phyloP scores from a whole-genome alignment of 2,113 vertebrate genomes.

The Oenanthe melanoleuca region DNA sequence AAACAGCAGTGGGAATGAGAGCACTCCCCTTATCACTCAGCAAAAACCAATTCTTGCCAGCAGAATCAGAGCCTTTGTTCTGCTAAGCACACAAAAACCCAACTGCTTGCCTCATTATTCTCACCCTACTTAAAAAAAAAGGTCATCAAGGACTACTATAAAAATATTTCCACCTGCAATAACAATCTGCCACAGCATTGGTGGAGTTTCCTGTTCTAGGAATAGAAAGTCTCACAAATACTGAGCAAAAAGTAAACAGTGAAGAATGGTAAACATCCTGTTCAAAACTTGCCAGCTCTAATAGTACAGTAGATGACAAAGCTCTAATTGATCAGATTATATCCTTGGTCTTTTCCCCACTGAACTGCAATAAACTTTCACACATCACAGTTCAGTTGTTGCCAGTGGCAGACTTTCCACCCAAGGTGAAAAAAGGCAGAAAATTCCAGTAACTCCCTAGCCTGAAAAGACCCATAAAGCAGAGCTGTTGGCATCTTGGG shows the following conservation, averaged over 20 bases:
- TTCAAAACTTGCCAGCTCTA: background rate
- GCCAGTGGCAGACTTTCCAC: background rate
- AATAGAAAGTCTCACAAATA: constrained; percentile 21
- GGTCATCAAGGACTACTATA: background rate
- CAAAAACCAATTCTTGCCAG: background rate
- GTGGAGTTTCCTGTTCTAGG: constrained; percentile 64
- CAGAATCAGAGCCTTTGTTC: background rate
- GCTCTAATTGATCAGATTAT: background rate
- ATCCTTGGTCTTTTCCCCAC: background rate
- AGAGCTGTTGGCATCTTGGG: background rate
- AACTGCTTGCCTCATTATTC: background rate
- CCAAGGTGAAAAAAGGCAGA: background rate
- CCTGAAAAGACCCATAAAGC: background rate
- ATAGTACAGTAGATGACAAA: background rate
- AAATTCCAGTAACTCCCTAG: background rate
- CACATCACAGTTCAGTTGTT: background rate
- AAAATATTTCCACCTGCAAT: constrained; percentile 59
- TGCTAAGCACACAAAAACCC: background rate
- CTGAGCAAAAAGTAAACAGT: constrained; percentile 31
- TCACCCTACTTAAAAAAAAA: background rate
- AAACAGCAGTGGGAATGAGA: background rate
- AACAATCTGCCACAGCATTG: constrained; percentile 41
- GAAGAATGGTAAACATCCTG: constrained; percentile 30
- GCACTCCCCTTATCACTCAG: background rate
- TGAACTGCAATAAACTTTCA: background rate